Evolutionary conservation across 2,888 invertebrate species (phyloP).

Genomic region (Philonicus albiceps): DNA sequence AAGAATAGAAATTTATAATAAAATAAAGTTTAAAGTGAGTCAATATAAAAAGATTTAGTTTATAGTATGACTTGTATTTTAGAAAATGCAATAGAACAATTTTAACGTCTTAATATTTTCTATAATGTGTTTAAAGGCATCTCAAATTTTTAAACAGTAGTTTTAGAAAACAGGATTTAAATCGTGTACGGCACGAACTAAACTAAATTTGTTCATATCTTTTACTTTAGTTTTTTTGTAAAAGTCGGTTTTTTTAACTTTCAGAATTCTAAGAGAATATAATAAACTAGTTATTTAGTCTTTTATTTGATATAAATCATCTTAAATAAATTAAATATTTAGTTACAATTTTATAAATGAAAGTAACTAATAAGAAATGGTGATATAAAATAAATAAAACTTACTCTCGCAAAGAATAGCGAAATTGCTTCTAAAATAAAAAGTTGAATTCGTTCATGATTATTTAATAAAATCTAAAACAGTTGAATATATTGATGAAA

Average conservation of each 20-base stretch:
- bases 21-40: neutral
- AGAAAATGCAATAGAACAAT: neutral
- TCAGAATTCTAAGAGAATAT: no score
- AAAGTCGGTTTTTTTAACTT: no score
- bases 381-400: neutral
- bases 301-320: no score
- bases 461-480: no score
- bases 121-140: no score
- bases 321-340: neutral
- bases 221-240: no score
- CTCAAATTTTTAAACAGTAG: no score
- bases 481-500: no score
- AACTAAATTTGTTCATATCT: no score
- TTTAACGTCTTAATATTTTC: neutral
- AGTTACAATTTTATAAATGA: neutral
- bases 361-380: neutral
- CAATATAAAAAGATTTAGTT: neutral
- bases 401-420: neutral
- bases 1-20: neutral
- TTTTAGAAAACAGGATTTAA: neutral
- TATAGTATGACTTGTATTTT: neutral
- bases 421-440: neutral
- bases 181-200: neutral
- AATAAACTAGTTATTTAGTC: no score
- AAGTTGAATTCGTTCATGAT: neutral